Conservation (phyloP, 2,797 vertebrate species). For the Poecilia wingei region DNA sequence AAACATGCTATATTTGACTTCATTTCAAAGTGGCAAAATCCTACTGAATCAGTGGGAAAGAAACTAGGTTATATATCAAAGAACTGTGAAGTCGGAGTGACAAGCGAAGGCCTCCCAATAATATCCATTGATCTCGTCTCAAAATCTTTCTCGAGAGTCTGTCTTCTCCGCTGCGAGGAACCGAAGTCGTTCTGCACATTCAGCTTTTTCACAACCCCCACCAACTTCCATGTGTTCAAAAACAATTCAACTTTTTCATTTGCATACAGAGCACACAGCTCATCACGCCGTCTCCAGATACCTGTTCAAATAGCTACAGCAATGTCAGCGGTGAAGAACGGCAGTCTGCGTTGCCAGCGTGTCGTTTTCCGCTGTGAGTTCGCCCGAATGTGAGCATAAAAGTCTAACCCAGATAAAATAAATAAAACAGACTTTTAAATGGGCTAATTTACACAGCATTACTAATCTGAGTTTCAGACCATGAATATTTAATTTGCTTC, state of each 20-base stretch:
- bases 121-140: slow-evolving; percentile 71
- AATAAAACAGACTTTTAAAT: slow-evolving; percentile 85
- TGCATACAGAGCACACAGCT: slow-evolving; percentile 75
- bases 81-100: slow-evolving; percentile 30
- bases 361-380: slow-evolving; percentile 35
- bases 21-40: slow-evolving; percentile 51
- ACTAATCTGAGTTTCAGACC: slow-evolving; percentile 77
- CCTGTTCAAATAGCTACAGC: slow-evolving; percentile 71
- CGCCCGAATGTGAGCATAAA: slow-evolving; percentile 35
- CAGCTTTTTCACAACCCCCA: slow-evolving; percentile 59
- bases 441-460: slow-evolving; percentile 80
- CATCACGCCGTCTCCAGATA: slow-evolving; percentile 70
- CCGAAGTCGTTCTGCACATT: slow-evolving; percentile 70
- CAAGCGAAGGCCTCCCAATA: slow-evolving; percentile 70
- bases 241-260: slow-evolving; percentile 73
- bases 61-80: slow-evolving; percentile 78
- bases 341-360: slow-evolving; percentile 15
- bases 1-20: slow-evolving; percentile 43
- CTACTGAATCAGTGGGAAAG: slow-evolving; percentile 57
- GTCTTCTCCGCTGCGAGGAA: slow-evolving; percentile 62
- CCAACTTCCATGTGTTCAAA: slow-evolving; percentile 64
- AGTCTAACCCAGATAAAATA: slow-evolving; percentile 81
- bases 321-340: slow-evolving; percentile 62
- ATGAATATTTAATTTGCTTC: slow-evolving; percentile 81
- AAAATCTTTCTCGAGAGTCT: slow-evolving; percentile 64